Conservation (phyloP, 2,888 invertebrate species). For the Odontocolon sp. region DNA sequence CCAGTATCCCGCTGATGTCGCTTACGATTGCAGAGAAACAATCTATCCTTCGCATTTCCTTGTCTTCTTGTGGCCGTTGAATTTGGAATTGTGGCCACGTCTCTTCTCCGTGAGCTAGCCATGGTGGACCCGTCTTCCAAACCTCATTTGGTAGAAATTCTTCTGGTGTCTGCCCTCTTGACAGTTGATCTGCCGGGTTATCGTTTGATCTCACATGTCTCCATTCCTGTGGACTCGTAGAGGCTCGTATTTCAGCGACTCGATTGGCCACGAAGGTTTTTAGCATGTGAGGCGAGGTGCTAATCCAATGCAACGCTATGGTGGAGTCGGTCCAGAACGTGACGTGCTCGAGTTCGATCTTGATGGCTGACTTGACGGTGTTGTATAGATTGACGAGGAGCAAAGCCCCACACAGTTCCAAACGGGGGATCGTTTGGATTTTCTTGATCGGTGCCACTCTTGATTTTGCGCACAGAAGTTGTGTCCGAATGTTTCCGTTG, state of each 20-base stretch:
- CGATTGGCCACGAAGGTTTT: constrained; percentile 58
- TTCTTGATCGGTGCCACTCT: constrained; percentile 47
- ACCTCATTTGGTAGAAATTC: constrained; percentile 28
- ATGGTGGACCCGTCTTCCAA: constrained; percentile 29
- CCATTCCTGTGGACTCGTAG: constrained; percentile 44
- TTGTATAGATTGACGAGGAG: constrained; percentile 7
- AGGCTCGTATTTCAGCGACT: constrained; percentile 49
- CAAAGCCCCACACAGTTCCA: constrained; percentile 37
- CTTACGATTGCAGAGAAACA: neutral
- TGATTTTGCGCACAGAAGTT: constrained; percentile 59
- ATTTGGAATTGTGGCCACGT: constrained; percentile 15
- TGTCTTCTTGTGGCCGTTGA: constrained; percentile 11
- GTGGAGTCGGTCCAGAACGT: constrained; percentile 62
- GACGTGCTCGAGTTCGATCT: neutral
- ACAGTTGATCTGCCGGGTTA: constrained; percentile 63
- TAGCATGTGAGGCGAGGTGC: constrained; percentile 54
- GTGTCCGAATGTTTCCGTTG: neutral
- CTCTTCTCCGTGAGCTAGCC: neutral
- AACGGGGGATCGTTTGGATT: constrained; percentile 36
- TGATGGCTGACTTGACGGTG: neutral
- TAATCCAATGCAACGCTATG: constrained; percentile 61
- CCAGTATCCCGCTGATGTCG: neutral
- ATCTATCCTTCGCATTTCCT: neutral
- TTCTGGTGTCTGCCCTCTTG: constrained; percentile 52
- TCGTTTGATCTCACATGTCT: constrained; percentile 49